Conservation (phyloP, 2,113 vertebrate species). For the Dermatemys mawii region DNA sequence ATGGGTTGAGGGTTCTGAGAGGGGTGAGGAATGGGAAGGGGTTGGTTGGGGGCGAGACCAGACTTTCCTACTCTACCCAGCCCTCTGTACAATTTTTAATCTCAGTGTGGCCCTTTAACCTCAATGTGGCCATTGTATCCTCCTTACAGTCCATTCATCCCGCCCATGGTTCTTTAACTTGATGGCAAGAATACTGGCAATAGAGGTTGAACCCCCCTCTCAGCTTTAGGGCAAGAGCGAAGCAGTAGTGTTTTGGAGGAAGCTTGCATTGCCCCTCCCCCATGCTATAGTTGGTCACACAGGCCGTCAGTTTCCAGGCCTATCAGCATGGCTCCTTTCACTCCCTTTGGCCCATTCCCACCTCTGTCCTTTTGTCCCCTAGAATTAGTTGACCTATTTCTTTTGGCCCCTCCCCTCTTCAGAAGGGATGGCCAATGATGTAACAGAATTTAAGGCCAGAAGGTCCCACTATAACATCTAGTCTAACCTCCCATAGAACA, state of each 20-base stretch:
- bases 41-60: no score
- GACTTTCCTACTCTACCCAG: no score
- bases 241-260: not conserved
- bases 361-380: not conserved
- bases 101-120: no score
- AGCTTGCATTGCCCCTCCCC: not conserved
- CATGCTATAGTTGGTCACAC: not conserved
- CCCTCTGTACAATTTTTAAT: no score
- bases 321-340: not conserved
- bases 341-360: not conserved
- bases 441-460: not conserved
- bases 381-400: not conserved
- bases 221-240: not conserved
- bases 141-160: no score
- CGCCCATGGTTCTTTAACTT: no score
- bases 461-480: not conserved
- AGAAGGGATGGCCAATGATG: not conserved
- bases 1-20: no score
- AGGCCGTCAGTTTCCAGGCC: not conserved
- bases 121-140: no score
- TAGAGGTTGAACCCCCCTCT: rapidly evolving
- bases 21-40: no score
- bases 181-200: no score
- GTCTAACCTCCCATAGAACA: not conserved
- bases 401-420: no score